phyloP scores from a whole-genome alignment of 2,113 vertebrate species.

The Aptenodytes patagonicus region DNA sequence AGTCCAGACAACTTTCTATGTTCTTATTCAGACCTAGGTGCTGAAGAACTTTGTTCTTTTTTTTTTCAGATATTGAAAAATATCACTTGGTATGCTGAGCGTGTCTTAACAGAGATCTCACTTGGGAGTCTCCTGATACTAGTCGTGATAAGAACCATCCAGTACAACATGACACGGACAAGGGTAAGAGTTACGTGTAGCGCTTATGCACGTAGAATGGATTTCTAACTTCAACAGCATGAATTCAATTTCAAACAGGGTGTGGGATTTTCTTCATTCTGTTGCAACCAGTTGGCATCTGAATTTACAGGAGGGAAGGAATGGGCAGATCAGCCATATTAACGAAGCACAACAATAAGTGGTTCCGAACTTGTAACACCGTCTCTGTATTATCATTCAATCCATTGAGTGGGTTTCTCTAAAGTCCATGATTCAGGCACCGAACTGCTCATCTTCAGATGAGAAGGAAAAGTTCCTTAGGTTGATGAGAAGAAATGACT shows the following conservation, averaged over 20 bases:
- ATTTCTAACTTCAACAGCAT: background rate
- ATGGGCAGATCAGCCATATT: background rate
- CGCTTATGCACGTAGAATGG: fast-evolving
- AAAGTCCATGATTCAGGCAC: background rate
- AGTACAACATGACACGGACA: conserved; percentile 99
- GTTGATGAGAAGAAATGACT: background rate
- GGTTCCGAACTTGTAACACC: background rate
- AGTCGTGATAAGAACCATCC: conserved; percentile 97
- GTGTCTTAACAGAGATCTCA: conserved; percentile 94
- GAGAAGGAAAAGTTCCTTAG: background rate
- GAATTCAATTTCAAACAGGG: background rate
- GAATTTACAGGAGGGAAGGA: background rate
- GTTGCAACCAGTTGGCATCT: background rate
- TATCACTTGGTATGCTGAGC: conserved; percentile 95
- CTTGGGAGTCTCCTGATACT: conserved; percentile 94
- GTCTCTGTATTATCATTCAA: background rate
- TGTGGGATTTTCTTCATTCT: background rate
- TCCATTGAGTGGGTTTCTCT: background rate
- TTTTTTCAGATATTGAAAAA: conserved; percentile 88
- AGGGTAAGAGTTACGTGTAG: conserved; percentile 76
- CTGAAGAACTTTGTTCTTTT: background rate
- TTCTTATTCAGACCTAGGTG: background rate
- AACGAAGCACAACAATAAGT: background rate
- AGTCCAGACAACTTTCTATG: background rate
- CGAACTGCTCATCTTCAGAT: background rate